Evolutionary conservation across 2,888 invertebrate genomes (phyloP).

Genomic region (Kryphioiulus occultus): DNA sequence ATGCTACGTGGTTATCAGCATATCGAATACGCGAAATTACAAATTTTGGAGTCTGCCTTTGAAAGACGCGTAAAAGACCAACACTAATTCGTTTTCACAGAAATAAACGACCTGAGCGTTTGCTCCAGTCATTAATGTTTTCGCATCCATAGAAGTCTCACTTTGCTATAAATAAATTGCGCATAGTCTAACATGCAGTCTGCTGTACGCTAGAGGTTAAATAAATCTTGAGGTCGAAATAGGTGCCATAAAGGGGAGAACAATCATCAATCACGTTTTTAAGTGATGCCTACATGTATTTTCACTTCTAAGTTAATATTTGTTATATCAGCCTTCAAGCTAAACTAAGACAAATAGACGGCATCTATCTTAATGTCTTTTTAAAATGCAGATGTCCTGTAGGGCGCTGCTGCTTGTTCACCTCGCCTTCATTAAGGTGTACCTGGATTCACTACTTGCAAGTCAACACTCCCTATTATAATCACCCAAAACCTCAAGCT

Average conservation of each 20-base stretch:
- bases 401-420: background rate
- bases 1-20: background rate
- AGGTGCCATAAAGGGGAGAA: background rate
- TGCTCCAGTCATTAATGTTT: background rate
- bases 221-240: background rate
- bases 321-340: background rate
- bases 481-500: background rate
- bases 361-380: background rate
- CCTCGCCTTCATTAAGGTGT: background rate
- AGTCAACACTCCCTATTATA: background rate
- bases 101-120: background rate
- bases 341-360: background rate
- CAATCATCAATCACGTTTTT: slow-evolving; percentile 9
- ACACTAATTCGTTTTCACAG: background rate
- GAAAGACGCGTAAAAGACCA: background rate
- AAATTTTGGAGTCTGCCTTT: background rate
- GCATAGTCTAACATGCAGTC: background rate
- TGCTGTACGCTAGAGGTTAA: background rate
- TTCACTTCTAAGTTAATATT: slow-evolving; percentile 1
- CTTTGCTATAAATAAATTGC: background rate
- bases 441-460: background rate
- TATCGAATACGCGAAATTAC: background rate
- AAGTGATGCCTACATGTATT: slow-evolving; percentile 1
- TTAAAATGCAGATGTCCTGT: background rate
- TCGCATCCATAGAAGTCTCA: background rate